These are phyloP conservation scores for Pyxicephalus adspersus DNA, from an alignment of 2,113 vertebrate species.

Conservation along the genomic window DNA sequence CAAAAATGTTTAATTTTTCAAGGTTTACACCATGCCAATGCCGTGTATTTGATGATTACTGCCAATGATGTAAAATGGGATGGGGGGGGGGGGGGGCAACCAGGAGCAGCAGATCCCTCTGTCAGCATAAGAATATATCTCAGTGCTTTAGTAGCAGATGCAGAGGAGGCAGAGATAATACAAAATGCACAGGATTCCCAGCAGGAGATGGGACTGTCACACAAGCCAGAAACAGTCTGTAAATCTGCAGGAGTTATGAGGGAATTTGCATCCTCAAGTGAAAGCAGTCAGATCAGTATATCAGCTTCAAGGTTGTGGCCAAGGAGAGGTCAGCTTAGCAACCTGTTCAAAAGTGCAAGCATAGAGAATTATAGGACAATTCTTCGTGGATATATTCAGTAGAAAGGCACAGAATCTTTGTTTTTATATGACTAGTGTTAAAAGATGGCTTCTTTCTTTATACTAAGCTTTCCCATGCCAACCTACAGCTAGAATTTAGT, in stretches of 20 bases:
- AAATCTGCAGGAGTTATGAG: slow-evolving; percentile 62
- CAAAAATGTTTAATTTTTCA: neutral
- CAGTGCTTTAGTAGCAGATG: neutral
- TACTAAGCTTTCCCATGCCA: no score
- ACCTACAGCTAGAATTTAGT: no score
- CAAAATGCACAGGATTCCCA: slow-evolving; percentile 56
- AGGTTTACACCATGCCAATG: neutral
- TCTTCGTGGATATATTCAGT: no score
- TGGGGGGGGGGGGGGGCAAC: neutral
- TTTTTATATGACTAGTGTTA: no score
- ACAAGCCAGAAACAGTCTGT: slow-evolving; percentile 64
- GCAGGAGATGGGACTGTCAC: slow-evolving; percentile 66
- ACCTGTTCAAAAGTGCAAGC: no score
- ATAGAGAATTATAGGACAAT: no score
- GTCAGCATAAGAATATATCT: neutral
- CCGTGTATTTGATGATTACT: neutral
- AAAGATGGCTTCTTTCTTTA: no score
- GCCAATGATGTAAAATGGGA: neutral
- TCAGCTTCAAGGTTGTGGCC: neutral
- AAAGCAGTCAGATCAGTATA: slow-evolving; percentile 12
- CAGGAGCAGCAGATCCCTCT: neutral
- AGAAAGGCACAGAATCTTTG: no score
- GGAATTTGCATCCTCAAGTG: slow-evolving; percentile 14
- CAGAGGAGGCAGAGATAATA: slow-evolving; percentile 7
- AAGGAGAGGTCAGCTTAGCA: no score